phyloP scores from a whole-genome alignment of 64 coral and sea anemone genomes.

The Acropora tenuis region DNA sequence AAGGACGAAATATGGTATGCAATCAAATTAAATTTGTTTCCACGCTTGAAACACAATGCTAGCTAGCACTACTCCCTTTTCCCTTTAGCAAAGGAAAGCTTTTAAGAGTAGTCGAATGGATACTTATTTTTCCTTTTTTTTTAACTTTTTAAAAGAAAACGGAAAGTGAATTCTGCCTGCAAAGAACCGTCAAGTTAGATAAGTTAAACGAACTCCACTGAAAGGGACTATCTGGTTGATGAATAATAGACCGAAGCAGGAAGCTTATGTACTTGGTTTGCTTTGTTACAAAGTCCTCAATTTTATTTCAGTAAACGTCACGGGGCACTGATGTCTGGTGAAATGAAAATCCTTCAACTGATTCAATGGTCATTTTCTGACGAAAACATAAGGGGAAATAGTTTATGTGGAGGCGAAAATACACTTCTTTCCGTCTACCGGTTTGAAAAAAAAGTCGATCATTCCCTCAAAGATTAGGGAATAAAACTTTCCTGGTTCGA shows the following conservation, averaged over 20 bases:
- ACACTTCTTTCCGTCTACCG: too few relatives aligned
- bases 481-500: too few relatives aligned
- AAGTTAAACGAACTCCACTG: background rate
- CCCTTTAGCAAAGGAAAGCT: too few relatives aligned
- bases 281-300: constrained; percentile 13
- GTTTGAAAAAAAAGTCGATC: background rate
- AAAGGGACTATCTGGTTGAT: background rate
- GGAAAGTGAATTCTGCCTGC: background rate
- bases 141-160: background rate
- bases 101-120: background rate
- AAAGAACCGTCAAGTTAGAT: background rate
- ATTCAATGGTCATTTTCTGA: background rate
- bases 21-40: too few relatives aligned
- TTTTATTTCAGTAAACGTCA: background rate
- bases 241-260: background rate
- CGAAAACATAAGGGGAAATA: background rate
- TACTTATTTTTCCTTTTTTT: background rate
- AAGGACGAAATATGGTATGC: too few relatives aligned
- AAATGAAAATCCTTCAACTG: background rate
- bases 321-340: background rate
- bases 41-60: too few relatives aligned
- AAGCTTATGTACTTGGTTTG: background rate
- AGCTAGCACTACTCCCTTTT: too few relatives aligned
- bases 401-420: too few relatives aligned
- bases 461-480: too few relatives aligned